Percentiles rank a stretch among this genome's conserved stretches.
Evolutionary conservation across 1,140 invertebrate species (phyloP).

Genomic region (Holotrichia oblita): DNA sequence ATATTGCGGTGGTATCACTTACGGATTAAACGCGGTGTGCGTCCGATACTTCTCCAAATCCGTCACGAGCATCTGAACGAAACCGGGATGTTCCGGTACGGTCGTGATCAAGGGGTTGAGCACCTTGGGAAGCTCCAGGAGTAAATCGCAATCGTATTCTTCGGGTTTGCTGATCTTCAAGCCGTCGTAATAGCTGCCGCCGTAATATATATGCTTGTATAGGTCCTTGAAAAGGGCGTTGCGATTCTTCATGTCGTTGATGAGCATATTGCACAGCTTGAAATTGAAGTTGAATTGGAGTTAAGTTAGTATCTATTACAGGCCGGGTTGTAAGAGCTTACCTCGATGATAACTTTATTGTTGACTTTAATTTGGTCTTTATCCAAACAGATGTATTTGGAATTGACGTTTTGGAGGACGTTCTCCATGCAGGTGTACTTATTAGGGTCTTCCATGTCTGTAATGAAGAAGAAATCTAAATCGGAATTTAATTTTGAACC

Average conservation of each 20-base stretch:
- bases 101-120: slow-evolving; percentile 23
- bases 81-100: slow-evolving; percentile 42
- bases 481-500: neutral
- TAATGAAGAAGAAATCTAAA: neutral
- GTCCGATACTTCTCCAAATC: slow-evolving; percentile 21
- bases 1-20: no score
- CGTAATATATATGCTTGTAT: slow-evolving; percentile 59
- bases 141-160: slow-evolving; percentile 64
- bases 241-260: slow-evolving; percentile 43
- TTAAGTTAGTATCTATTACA: no score
- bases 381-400: slow-evolving; percentile 47
- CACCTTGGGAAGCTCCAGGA: slow-evolving; percentile 44
- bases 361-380: slow-evolving; percentile 50
- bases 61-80: slow-evolving; percentile 44
- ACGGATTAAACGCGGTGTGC: no score
- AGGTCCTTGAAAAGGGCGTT: slow-evolving; percentile 44
- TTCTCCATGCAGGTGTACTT: slow-evolving; percentile 52
- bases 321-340: slow-evolving; percentile 39
- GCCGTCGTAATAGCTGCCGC: slow-evolving; percentile 66
- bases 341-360: slow-evolving; percentile 44
- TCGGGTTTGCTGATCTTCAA: slow-evolving; percentile 61
- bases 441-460: slow-evolving; percentile 43
- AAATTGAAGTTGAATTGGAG: neutral
- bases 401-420: slow-evolving; percentile 50
- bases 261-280: neutral